Conservation (phyloP, 2,113 vertebrate genomes). For the Boleophthalmus pectinirostris region DNA sequence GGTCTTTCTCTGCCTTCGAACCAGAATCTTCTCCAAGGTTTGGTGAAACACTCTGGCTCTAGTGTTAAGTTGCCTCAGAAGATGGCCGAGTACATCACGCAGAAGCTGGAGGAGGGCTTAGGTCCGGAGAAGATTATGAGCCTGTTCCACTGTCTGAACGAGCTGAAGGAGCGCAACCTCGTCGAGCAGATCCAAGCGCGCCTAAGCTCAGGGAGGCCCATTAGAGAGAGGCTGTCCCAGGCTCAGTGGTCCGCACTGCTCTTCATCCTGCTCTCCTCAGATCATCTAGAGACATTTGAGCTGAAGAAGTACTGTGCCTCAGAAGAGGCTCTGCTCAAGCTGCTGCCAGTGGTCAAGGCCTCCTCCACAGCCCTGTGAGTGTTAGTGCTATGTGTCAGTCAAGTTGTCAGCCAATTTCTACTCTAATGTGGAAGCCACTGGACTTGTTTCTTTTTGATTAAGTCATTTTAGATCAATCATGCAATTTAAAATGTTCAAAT, state of each 20-base stretch:
- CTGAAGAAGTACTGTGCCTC: conserved; percentile 36
- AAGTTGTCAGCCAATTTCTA: too few relatives aligned
- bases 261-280: conserved; percentile 33
- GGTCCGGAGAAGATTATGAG: conserved; percentile 22
- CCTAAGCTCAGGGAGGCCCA: conserved; percentile 19
- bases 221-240: conserved; percentile 13
- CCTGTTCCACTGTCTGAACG: conserved; percentile 24
- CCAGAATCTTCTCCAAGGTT: conserved; percentile 8
- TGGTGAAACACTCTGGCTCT: conserved; percentile 7
- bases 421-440: too few relatives aligned
- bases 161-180: conserved; percentile 16
- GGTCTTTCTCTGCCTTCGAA: conserved; percentile 38
- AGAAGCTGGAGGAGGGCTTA: conserved; percentile 8
- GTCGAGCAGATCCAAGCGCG: conserved; percentile 15
- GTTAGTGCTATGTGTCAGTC: background rate
- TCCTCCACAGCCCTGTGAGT: conserved; percentile 37
- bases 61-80: background rate
- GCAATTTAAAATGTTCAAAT: too few relatives aligned
- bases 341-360: conserved; percentile 45
- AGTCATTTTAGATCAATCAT: too few relatives aligned
- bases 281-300: conserved; percentile 22
- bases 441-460: too few relatives aligned
- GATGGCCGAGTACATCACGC: conserved; percentile 18
- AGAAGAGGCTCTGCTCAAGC: conserved; percentile 39
- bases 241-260: conserved; percentile 34